phyloP scores from a whole-genome alignment of 2,113 vertebrate genomes.

The Embiotoca jacksoni region DNA sequence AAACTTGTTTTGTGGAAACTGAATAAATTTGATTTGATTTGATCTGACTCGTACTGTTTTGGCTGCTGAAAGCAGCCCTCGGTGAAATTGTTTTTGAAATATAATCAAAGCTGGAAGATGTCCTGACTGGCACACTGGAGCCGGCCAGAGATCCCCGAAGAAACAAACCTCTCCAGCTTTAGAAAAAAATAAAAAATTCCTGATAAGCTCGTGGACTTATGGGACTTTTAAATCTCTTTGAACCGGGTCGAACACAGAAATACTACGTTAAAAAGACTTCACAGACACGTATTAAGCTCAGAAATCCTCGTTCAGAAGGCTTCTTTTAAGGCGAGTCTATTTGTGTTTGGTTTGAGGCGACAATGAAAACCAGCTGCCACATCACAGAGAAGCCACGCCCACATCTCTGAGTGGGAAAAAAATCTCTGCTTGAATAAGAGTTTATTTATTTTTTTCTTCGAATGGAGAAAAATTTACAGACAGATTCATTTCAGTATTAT shows the following conservation, averaged over 20 bases:
- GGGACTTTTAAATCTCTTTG: conserved; percentile 59
- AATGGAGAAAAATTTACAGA: too few relatives aligned
- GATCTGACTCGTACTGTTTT: conserved; percentile 61
- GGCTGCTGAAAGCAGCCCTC: conserved; percentile 37
- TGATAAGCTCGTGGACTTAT: conserved; percentile 56
- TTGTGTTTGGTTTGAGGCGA: conserved; percentile 58
- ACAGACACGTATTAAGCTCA: conserved; percentile 46
- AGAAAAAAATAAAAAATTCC: conserved; percentile 36
- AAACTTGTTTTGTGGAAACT: conserved; percentile 50
- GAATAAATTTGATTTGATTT: conserved; percentile 66
- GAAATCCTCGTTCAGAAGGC: conserved; percentile 60
- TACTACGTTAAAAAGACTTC: conserved; percentile 49
- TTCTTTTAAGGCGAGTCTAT: conserved; percentile 39
- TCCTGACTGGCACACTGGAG: conserved; percentile 22
- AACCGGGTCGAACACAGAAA: conserved; percentile 64
- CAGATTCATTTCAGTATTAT: too few relatives aligned
- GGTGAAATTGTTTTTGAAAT: conserved; percentile 63
- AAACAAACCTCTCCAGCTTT: conserved; percentile 42
- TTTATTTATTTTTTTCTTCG: too few relatives aligned
- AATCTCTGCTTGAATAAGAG: too few relatives aligned
- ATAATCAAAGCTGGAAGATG: conserved; percentile 59
- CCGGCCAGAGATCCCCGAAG: conserved; percentile 42
- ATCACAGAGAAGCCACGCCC: conserved; percentile 16
- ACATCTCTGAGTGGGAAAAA: too few relatives aligned
- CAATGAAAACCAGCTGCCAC: conserved; percentile 38